phyloP scores from a whole-genome alignment of 2,113 vertebrate genomes.

The Erpornis zantholeuca region DNA sequence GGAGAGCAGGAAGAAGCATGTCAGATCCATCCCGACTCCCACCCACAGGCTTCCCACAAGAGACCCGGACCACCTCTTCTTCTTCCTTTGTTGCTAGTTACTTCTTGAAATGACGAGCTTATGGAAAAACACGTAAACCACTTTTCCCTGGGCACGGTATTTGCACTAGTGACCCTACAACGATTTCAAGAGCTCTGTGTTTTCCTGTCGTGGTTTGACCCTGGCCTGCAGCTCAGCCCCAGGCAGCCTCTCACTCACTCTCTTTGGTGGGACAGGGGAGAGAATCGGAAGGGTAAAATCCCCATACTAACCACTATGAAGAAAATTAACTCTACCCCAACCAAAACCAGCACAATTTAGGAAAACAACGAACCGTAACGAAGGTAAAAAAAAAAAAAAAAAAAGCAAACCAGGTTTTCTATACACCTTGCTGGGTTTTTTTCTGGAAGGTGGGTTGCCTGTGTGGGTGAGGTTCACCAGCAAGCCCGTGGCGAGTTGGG shows the following conservation, averaged over 20 bases:
- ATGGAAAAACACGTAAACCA: not conserved
- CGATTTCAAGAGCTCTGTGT: not conserved
- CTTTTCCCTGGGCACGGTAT: rapidly evolving
- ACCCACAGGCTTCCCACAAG: not conserved
- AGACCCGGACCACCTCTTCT: not conserved
- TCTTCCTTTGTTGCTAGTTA: not conserved
- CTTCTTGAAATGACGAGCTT: not conserved
- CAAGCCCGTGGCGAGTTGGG: rapidly evolving
- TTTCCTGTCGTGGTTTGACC: not conserved
- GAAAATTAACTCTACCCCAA: not conserved
- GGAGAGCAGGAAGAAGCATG: not conserved
- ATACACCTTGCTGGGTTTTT: not conserved
- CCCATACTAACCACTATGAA: rapidly evolving
- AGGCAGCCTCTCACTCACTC: not conserved
- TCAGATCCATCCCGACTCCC: not conserved
- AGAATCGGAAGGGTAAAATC: not conserved
- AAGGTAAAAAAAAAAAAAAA: too few species aligned
- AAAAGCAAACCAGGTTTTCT: not conserved
- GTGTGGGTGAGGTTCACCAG: rapidly evolving
- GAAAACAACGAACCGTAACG: not conserved
- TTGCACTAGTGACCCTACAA: not conserved
- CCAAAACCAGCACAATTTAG: not conserved
- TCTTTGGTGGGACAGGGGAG: not conserved
- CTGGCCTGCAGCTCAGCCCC: not conserved
- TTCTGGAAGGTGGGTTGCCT: not conserved